These are phyloP conservation scores for Theocolax elegans DNA, from an alignment of 1,140 invertebrate species.

Conservation along the genomic window DNA sequence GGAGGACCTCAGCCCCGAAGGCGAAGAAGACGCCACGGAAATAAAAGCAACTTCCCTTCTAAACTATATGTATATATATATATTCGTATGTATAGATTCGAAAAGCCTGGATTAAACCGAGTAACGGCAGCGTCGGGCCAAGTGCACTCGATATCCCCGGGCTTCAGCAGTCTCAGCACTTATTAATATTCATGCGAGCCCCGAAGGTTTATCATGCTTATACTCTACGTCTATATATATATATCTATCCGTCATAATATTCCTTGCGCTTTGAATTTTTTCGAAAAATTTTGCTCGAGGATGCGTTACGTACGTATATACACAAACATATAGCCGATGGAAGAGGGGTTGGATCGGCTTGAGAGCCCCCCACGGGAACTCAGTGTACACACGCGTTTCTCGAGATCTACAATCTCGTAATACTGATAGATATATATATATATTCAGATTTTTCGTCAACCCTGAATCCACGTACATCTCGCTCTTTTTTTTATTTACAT, in stretches of 20 bases:
- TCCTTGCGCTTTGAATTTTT: too few relatives aligned
- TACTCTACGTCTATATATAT: background rate
- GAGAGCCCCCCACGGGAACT: too few relatives aligned
- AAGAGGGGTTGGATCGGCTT: too few relatives aligned
- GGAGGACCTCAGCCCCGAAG: background rate
- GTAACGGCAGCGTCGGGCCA: conserved; percentile 7
- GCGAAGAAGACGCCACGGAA: background rate
- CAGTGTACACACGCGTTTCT: background rate
- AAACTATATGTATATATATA: too few relatives aligned
- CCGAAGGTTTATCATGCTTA: too few relatives aligned
- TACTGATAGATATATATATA: too few relatives aligned
- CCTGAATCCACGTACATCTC: background rate
- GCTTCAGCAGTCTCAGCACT: conserved; percentile 57
- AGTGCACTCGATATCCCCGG: conserved; percentile 48
- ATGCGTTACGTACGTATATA: background rate
- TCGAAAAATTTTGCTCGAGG: conserved; percentile 19
- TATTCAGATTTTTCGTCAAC: background rate
- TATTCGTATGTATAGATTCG: too few relatives aligned
- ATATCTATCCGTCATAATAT: too few relatives aligned
- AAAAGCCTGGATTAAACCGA: background rate
- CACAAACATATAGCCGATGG: too few relatives aligned
- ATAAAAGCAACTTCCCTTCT: conserved; percentile 22
- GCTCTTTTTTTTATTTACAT: background rate
- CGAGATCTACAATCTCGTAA: conserved; percentile 7
- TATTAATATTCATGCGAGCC: conserved; percentile 62